Evolutionary conservation across 1,140 invertebrate genomes (phyloP), one percentile per base, ranked within the genome.

Genomic region (Choristoneura fumiferana): DNA sequence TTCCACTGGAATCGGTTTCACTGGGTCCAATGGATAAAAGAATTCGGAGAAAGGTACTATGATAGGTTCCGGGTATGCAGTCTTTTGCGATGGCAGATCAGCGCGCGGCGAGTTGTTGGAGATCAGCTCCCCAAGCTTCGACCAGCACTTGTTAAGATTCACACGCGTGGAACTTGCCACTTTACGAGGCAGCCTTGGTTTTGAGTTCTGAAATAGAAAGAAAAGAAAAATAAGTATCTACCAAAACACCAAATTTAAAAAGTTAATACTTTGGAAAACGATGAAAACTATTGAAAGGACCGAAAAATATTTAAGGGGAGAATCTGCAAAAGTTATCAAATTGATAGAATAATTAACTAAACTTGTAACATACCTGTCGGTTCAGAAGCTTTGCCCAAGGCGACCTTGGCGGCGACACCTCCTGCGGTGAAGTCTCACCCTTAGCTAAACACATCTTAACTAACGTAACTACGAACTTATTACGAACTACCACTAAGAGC

Each of bases 61-160:
- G 37, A 88, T 62, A 36, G 84, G 79, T 68, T 87, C 80, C 56
- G 70, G 58, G 64, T 81, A 78, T 49, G 69, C 84, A 84, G 85
- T 86, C 76, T 86, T 85, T 62, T 84, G 72, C 63, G 83, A 82
- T 80, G 80, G 78, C 63, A 87, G 76, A 77, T 83, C 82, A 73
- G 85, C 70, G 67, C 81, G 81, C 13, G 86, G 76, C n/a, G 83
- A 67, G 4, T 82, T 62, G 54, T 84, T 84, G 54, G 86, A 86
- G 59, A 90, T 88, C 56, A 91, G 65, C 58, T 91, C 90, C 62
- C 90, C 91, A 63, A 92, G 89, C 65, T 91, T 91, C 54, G 89
- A 84, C 91, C 91, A 92, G 73, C 91, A 91, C 75, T 87, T 88
- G 73, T 92, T 92, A 17, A 92, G 81, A 70, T 92, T 91, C 68